Evolutionary conservation across 2,888 invertebrate species (phyloP).

Genomic region (Scrobipalpa atriplicella): DNA sequence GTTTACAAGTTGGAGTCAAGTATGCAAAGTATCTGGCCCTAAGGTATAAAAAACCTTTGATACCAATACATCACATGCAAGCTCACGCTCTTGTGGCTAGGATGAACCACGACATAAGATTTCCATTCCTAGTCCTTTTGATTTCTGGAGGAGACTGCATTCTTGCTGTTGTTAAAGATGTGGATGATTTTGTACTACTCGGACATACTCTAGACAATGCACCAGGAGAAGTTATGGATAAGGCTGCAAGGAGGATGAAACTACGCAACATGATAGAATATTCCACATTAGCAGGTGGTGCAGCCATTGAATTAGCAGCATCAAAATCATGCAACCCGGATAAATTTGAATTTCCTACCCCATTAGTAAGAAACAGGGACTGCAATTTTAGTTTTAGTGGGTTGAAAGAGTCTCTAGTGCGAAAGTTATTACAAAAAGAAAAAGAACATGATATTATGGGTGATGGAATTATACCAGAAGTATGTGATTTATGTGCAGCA

Average conservation of each 20-base stretch:
- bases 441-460: slow-evolving; percentile 79
- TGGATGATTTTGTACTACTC: slow-evolving; percentile 90
- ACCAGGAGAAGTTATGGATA: slow-evolving; percentile 97
- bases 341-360: slow-evolving; percentile 86
- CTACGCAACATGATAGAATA: slow-evolving; percentile 89
- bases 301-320: slow-evolving; percentile 93
- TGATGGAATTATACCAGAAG: slow-evolving; percentile 88
- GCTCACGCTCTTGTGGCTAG: slow-evolving; percentile 97
- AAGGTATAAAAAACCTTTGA: slow-evolving; percentile 88
- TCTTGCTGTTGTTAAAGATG: slow-evolving; percentile 87
- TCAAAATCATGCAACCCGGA: slow-evolving; percentile 83
- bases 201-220: slow-evolving; percentile 93
- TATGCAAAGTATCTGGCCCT: slow-evolving; percentile 91
- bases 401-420: slow-evolving; percentile 84
- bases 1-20: slow-evolving; percentile 90
- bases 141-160: slow-evolving; percentile 98
- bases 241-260: slow-evolving; percentile 93
- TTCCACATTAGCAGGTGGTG: slow-evolving; percentile 90
- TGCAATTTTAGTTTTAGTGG: slow-evolving; percentile 98
- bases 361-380: slow-evolving; percentile 85
- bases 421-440: slow-evolving; percentile 84
- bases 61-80: slow-evolving; percentile 99
- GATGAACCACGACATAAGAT: slow-evolving; percentile 87
- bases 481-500: slow-evolving; percentile 92
- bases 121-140: slow-evolving; percentile 94